Base-by-base conservation (phyloP, 2,113 vertebrate species). In the Sminthopsis crassicaudata region DNA sequence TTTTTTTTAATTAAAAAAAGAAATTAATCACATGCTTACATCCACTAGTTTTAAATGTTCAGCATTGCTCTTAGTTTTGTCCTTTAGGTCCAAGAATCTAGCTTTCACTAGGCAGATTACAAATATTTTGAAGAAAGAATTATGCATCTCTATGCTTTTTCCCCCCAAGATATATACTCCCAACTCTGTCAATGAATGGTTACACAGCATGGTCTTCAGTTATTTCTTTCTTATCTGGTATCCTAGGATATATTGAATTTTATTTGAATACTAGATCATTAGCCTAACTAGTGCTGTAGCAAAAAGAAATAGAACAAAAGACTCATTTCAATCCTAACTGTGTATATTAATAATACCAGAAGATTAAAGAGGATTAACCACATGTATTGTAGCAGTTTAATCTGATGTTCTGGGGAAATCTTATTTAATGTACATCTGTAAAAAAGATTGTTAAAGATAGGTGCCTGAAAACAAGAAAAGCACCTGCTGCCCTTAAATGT, bases 371-470 rank as follows among this genome's bases (percentile, higher is more conserved):
- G 24, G 4, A 53, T 36, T 36, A 46, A 90, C 2, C 53, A 25
- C 23, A n/a, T 54, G 8, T 93, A 4, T 19, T 88, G 46, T 36
- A 92, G 67, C 0, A 2, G 12, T 53, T 46, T 90, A 93, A 23
- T 36, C 2, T 42, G 26, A 67, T n/a, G 27, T 26, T 52, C 57
- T 46, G 23, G 76, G 94, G 53, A 57, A 53, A 90, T 92, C 5
- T n/a, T 88, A 46, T 54, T 42, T 48, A 60, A 89, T 46, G n/a
- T 88, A 3, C 91, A 46, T 42, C 90, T 94, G 30, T 8, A 51
- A 94, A 93, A 93, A 92, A 60, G 2, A 95, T 95, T 16, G 55
- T 91, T 90, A 84, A 91, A 60, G 92, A 93, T 24, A 93, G 51
- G 53, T 48, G 46, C 46, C 60, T 25, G 42, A 91, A 94, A 91